Base-by-base conservation (phyloP, 2,797 vertebrate genomes). In the Argentina silus region DNA sequence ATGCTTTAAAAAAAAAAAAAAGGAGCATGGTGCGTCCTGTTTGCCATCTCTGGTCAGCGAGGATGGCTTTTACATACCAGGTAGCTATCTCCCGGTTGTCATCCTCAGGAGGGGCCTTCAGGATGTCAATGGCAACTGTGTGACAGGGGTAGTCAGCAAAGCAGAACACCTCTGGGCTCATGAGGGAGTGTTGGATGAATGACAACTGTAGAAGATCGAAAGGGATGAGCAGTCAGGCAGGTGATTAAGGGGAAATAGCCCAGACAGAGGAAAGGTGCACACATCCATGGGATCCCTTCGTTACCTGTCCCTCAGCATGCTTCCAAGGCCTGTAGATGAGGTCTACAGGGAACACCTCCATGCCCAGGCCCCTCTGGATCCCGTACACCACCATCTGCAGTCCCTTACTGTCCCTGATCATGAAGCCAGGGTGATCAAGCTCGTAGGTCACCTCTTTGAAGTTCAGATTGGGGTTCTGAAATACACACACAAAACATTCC, bases 361-460 rank as follows among this genome's bases (percentile, higher is more conserved):
- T 94, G 75, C 97, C 97, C 73, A 99, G 86, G 10, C 98, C 98
- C 74, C 97, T 95, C 73, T 98, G 97, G 88, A 99, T 96, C 69
- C 97, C 98, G 76, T 96, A 99, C 36, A 99, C 98, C 15, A 98
- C 97, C 12, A 97, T 96, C 73, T 99, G 96, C 78, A 99, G 94
- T 50, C 97, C 98, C 90, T 99, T 99, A 87, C 95, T 98, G 87
- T 99, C 98, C 83, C 96, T 96, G 90, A 99, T 97, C 76, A 96
- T 92, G 87, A 99, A 99, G 77, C 97, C 96, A 1, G 95, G 94
- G 79, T 99, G 97, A 90, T 99, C 98, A 78, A 99, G 91, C 87
- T 99, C 98, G 17, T 99, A 99, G 0, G 97, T 98, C 81, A 99
- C 98, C 90, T 99, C 97, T 91, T 99, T 99, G 90, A 99, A 99